Evolutionary conservation across 2,113 vertebrate genomes (phyloP).

Genomic region (Limnothrissa miodon): DNA sequence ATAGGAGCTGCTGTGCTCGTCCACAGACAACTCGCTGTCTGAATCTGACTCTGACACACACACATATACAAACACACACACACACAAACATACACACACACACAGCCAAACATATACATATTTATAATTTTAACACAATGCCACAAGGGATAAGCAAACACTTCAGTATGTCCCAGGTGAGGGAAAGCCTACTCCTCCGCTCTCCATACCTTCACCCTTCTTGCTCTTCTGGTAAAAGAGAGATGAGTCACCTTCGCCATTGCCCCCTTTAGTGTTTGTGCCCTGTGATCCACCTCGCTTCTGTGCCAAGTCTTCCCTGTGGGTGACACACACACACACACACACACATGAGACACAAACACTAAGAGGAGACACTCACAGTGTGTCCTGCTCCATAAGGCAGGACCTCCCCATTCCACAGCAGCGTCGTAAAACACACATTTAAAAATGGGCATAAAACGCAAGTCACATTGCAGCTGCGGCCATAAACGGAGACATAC

Average conservation of each 20-base stretch:
- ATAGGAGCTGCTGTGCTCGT: constrained; percentile 82
- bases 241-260: constrained; percentile 68
- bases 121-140: not conserved
- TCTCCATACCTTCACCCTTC: constrained; percentile 65
- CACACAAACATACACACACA: not conserved
- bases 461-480: not conserved
- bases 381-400: not conserved
- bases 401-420: not conserved
- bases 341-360: not conserved
- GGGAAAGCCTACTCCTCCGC: not conserved
- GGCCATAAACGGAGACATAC: not conserved
- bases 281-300: constrained; percentile 75
- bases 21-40: constrained; percentile 81
- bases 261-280: constrained; percentile 50
- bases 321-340: constrained; percentile 20
- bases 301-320: constrained; percentile 58
- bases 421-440: constrained; percentile 2
- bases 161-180: not conserved
- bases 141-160: not conserved
- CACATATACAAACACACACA: constrained; percentile 9
- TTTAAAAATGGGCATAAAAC: not conserved
- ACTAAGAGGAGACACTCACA: not conserved
- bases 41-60: constrained; percentile 77
- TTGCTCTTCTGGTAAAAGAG: constrained; percentile 67
- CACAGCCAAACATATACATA: not conserved